Percentiles rank a stretch among this genome's conserved stretches.
phyloP scores from a whole-genome alignment of 2,113 vertebrate genomes.

The Pachypanchax playfairii region DNA sequence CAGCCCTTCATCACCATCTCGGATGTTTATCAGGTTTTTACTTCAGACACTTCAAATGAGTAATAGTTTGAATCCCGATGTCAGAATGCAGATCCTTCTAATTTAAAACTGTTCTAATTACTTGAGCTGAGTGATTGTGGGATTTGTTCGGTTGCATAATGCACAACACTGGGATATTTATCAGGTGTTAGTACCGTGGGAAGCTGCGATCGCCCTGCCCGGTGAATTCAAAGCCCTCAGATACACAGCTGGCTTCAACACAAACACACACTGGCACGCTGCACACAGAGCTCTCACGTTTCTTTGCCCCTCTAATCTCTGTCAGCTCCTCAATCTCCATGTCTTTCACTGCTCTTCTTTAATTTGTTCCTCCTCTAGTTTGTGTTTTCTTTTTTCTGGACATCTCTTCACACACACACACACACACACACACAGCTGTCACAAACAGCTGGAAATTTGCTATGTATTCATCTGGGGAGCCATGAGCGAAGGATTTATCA shows the following conservation, averaged over 20 bases:
- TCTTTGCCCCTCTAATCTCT: constrained; percentile 47
- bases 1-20: no score
- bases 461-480: constrained; percentile 22
- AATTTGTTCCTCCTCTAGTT: constrained; percentile 41
- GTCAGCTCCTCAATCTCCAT: constrained; percentile 40
- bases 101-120: neutral
- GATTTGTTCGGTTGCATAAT: neutral
- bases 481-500: constrained; percentile 28
- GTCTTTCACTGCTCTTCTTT: constrained; percentile 48
- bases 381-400: neutral
- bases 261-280: constrained; percentile 16
- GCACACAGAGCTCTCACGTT: constrained; percentile 38
- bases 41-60: neutral
- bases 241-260: constrained; percentile 35
- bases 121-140: neutral
- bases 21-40: no score
- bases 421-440: constrained; percentile 66
- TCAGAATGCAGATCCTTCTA: neutral
- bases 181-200: constrained; percentile 29
- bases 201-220: constrained; percentile 23
- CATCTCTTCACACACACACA: constrained; percentile 13
- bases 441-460: constrained; percentile 70
- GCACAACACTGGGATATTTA: constrained; percentile 5
- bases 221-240: constrained; percentile 20
- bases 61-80: neutral